Evolutionary conservation across 2,113 vertebrate species (phyloP).

Genomic region (Albula goreensis): DNA sequence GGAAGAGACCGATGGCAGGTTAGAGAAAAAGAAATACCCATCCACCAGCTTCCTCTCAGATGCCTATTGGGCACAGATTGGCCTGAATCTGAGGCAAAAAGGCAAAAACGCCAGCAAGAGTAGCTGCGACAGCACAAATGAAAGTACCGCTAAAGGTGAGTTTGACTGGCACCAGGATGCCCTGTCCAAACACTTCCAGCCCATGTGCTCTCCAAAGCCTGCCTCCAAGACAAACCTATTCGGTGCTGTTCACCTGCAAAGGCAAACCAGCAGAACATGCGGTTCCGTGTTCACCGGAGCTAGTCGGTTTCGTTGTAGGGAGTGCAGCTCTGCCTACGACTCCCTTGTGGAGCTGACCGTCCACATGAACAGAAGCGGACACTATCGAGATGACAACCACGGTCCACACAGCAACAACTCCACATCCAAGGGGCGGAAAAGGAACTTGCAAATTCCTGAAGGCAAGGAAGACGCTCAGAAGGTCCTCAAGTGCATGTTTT

Average conservation of each 20-base stretch:
- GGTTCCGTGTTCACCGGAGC: slow-evolving; percentile 91
- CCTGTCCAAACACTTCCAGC: slow-evolving; percentile 90
- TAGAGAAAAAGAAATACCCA: slow-evolving; percentile 95
- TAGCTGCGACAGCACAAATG: slow-evolving; percentile 87
- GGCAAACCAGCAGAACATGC: slow-evolving; percentile 87
- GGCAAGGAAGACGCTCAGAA: slow-evolving; percentile 95
- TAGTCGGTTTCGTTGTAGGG: slow-evolving; percentile 92
- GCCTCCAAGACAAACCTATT: slow-evolving; percentile 91
- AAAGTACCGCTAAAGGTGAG: slow-evolving; percentile 77
- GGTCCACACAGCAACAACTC: slow-evolving; percentile 84
- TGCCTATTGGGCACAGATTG: slow-evolving; percentile 94
- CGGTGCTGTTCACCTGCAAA: slow-evolving; percentile 92
- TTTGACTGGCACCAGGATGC: slow-evolving; percentile 98
- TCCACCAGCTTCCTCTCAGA: slow-evolving; percentile 97
- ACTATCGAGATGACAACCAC: slow-evolving; percentile 97
- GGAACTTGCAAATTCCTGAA: slow-evolving; percentile 92
- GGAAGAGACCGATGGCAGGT: slow-evolving; percentile 80
- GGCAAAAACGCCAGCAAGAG: slow-evolving; percentile 80
- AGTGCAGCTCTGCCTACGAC: slow-evolving; percentile 95
- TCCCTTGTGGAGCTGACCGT: slow-evolving; percentile 93
- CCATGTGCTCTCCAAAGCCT: slow-evolving; percentile 83
- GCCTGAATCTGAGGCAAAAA: slow-evolving; percentile 86
- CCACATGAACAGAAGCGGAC: slow-evolving; percentile 96
- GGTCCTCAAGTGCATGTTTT: slow-evolving; percentile 98
- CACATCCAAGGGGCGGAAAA: slow-evolving; percentile 85